phyloP scores from a whole-genome alignment of 2,113 vertebrate species.

The Laticauda laticaudata region DNA sequence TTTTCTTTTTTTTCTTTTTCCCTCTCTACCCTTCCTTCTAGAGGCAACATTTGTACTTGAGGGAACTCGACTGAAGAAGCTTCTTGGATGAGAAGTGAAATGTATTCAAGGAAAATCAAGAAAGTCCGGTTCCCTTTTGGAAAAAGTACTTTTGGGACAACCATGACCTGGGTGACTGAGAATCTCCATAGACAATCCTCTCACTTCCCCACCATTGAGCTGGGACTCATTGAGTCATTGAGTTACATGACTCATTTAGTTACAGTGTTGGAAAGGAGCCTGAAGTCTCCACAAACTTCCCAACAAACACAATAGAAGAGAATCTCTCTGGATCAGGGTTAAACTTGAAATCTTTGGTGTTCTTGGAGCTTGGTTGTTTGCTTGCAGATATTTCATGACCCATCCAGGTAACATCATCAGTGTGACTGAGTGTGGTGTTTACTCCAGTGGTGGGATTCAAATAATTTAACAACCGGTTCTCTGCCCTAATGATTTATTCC shows the following conservation, averaged over 20 bases:
- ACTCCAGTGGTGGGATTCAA: background rate
- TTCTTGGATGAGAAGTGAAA: background rate
- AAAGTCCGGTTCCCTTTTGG: background rate
- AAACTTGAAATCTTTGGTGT: background rate
- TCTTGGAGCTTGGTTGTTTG: background rate
- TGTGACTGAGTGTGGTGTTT: background rate
- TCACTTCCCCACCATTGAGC: background rate
- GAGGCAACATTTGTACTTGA: background rate
- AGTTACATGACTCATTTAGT: background rate
- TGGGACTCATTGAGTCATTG: background rate
- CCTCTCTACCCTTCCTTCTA: background rate
- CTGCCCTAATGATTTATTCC: too few relatives aligned
- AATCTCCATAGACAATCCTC: background rate
- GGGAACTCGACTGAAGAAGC: background rate
- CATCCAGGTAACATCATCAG: background rate
- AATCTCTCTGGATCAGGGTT: background rate
- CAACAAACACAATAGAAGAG: background rate
- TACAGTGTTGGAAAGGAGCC: background rate
- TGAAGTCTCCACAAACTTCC: background rate
- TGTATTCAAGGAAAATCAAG: background rate
- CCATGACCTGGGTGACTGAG: background rate
- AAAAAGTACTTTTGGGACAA: background rate
- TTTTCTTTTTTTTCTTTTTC: background rate
- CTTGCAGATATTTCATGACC: background rate
- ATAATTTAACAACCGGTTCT: too few relatives aligned